Percentiles rank a stretch among this genome's conserved stretches.
Evolutionary conservation across 1,140 invertebrate genomes (phyloP).

Genomic region (Apocrypta bakeri): DNA sequence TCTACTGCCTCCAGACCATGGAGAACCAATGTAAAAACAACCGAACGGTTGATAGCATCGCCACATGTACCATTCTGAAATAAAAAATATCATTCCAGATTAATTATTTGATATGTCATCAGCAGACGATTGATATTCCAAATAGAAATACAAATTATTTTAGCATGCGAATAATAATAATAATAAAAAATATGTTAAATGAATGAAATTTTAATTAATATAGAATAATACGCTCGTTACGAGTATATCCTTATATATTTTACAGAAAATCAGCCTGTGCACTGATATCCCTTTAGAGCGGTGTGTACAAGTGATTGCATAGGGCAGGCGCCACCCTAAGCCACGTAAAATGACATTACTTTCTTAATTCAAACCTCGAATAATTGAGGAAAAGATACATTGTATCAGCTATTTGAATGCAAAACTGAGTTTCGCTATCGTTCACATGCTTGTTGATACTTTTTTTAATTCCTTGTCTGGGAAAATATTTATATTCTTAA

Average conservation of each 20-base stretch:
- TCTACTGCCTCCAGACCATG: conserved; percentile 85
- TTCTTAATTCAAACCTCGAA: background rate
- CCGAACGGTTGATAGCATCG: conserved; percentile 86
- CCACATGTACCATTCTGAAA: conserved; percentile 72
- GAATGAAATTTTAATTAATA: too few relatives aligned
- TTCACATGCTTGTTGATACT: too few relatives aligned
- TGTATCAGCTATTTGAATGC: background rate
- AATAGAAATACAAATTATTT: too few relatives aligned
- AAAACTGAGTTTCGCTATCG: background rate
- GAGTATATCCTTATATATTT: too few relatives aligned
- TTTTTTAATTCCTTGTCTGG: background rate
- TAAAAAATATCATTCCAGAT: background rate
- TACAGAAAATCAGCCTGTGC: background rate
- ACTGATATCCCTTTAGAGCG: background rate
- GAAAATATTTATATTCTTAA: conserved; percentile 3
- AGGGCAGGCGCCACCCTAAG: background rate
- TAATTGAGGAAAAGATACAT: background rate
- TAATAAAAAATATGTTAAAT: too few relatives aligned
- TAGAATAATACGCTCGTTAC: too few relatives aligned
- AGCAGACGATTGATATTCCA: too few relatives aligned
- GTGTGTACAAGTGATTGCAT: background rate
- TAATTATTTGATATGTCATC: too few relatives aligned
- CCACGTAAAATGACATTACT: background rate
- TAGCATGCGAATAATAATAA: too few relatives aligned
- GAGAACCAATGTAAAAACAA: conserved; percentile 87